A percentile compares a stretch with the other conserved stretches of the same genome.
Evolutionary conservation across 2,888 invertebrate species (phyloP).

Genomic region (Thera obeliscata): DNA sequence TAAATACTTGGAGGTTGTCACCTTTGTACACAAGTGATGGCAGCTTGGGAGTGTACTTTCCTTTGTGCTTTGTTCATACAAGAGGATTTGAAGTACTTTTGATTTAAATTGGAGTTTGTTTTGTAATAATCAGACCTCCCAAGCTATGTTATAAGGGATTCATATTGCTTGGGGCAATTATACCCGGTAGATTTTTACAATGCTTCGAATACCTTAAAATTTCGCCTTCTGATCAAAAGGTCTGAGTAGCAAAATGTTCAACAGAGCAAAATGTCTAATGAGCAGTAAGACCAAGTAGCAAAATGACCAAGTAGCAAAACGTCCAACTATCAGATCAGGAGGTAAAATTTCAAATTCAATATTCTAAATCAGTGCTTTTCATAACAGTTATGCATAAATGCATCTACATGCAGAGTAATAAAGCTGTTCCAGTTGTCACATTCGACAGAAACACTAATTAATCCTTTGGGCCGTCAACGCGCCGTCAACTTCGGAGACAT

Average conservation of each 20-base stretch:
- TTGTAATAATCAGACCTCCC: background rate
- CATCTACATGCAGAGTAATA: background rate
- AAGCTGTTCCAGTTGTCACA: slow-evolving; percentile 9
- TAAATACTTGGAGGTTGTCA: slow-evolving; percentile 68
- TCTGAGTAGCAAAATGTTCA: no score
- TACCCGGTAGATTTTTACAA: no score
- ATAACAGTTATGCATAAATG: slow-evolving; percentile 10
- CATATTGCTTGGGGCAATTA: background rate
- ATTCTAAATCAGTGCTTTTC: slow-evolving; percentile 1
- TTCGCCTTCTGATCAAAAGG: no score
- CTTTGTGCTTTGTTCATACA: slow-evolving; percentile 37
- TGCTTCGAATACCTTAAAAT: no score
- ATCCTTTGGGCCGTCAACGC: slow-evolving; percentile 33
- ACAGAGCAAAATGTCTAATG: no score
- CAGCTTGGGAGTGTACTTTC: slow-evolving; percentile 30
- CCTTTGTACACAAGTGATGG: slow-evolving; percentile 45
- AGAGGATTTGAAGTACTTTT: slow-evolving; percentile 20
- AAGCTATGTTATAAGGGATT: background rate
- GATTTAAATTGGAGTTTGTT: slow-evolving; percentile 12
- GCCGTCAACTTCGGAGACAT: slow-evolving; percentile 37
- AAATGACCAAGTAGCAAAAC: no score
- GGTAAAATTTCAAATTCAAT: slow-evolving; percentile 2
- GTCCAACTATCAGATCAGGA: no score
- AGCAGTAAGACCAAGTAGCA: no score
- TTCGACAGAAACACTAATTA: slow-evolving; percentile 41